Evolutionary conservation across 2,888 invertebrate genomes (phyloP).

Genomic region (Pandemis heparana): DNA sequence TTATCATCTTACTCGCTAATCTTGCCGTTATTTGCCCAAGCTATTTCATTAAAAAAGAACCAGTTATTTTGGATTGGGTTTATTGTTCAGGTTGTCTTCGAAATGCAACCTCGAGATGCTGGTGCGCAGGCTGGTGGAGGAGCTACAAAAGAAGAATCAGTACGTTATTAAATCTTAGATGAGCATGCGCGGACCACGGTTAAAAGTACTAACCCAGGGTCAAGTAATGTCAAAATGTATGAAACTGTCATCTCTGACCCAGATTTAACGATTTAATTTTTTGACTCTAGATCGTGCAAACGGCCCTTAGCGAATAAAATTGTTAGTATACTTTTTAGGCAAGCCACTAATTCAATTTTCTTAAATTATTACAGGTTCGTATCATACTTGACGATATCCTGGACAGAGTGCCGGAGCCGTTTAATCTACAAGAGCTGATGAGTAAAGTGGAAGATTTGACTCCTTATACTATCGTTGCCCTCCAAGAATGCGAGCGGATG

Average conservation of each 20-base stretch:
- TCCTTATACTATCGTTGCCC: conserved; percentile 95
- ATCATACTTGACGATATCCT: conserved; percentile 92
- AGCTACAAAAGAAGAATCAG: conserved; percentile 94
- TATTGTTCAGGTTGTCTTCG: conserved; percentile 86
- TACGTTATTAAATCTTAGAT: conserved; percentile 50
- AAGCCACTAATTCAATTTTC: background rate
- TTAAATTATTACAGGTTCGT: conserved; percentile 84
- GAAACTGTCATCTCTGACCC: background rate
- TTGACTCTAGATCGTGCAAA: too few species aligned
- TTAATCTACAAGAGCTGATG: conserved; percentile 94
- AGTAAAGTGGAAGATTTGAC: conserved; percentile 95
- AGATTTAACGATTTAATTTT: too few species aligned
- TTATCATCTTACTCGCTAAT: too few species aligned
- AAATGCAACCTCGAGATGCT: conserved; percentile 95
- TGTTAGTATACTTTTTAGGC: too few species aligned
- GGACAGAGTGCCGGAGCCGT: conserved; percentile 95
- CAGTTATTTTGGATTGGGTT: background rate
- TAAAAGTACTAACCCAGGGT: too few species aligned
- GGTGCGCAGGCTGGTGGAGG: conserved; percentile 89
- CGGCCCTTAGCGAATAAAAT: too few species aligned
- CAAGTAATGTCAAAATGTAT: too few species aligned
- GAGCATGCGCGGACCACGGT: too few species aligned
- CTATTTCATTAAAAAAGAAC: too few species aligned
- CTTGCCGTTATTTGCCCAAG: too few species aligned
- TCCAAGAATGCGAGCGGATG: conserved; percentile 98